Base-by-base conservation (phyloP, 2,113 vertebrate genomes). In the Brachyhypopomus occidentalis region DNA sequence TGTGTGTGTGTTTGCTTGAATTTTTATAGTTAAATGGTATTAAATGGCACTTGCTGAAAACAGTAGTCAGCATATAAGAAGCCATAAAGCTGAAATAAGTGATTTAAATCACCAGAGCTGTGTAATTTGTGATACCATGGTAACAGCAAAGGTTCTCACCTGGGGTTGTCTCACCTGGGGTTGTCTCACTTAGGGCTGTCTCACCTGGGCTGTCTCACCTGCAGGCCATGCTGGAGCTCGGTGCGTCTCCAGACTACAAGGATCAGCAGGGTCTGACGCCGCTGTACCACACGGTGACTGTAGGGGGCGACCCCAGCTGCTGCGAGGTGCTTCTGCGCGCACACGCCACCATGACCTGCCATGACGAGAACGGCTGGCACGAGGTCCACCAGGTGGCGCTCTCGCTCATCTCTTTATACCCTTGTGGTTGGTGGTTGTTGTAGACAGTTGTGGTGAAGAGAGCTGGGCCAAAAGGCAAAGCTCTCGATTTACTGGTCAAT, bases 281-380 rank as follows among this genome's bases (percentile, higher is more conserved):
- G 0, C 86, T 96, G 34, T 96, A 96, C 79, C 95, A 96, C 89
- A 96, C 94, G 0, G 94, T 95, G 0, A 30, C 96, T 2, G 94
- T 96, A 0, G 95, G 95, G 38, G 95, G 95, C 0, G 95, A 96
- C 74, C 94, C 95, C 0, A 92, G 90, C 84, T 96, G 95, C 91
- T 96, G 95, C 0, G 95, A 96, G 41, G 88, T 96, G 1, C 71
- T 96, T 0, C 93, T 96, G 0, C 93, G 92, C 0, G 94, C 95
- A 63, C 92, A 91, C 0, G 95, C 95, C 0, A 83, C 90, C 0
- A 91, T 96, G 59, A 87, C 94, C 48, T 96, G 95, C 88, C 90
- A 82, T 36, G 95, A 96, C 1, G 95, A 96, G 82, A 96, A 96
- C 0, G 95, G 95, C 74, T 96, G 95, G 95, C 94, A 95, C 0